Conservation (phyloP, 37 sponge, comb jelly and placozoan genomes). For the Theonella swinhoei region DNA sequence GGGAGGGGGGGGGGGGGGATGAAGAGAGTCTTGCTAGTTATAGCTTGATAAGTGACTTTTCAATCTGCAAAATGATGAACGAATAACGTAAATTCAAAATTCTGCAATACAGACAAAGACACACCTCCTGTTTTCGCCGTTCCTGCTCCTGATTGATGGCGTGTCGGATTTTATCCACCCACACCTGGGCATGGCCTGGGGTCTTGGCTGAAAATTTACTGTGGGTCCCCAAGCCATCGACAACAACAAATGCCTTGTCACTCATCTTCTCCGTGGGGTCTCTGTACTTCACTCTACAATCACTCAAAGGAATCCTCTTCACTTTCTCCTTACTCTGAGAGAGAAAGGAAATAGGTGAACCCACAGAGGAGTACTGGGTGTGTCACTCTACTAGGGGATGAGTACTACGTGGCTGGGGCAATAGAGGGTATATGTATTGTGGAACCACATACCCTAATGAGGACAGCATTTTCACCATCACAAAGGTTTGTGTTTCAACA, state of each 20-base stretch:
- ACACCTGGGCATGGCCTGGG: conserved; percentile 9
- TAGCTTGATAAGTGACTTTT: conserved; percentile 8
- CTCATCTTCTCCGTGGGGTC: conserved; percentile 40
- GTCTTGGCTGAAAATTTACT: conserved; percentile 37
- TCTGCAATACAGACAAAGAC: neutral
- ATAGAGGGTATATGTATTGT: too few relatives aligned
- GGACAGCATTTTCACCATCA: too few relatives aligned
- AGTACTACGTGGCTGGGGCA: too few relatives aligned
- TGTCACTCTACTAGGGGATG: neutral
- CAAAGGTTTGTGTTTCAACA: conserved; percentile 4
- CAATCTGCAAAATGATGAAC: neutral
- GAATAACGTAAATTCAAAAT: neutral
- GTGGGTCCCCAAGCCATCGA: conserved; percentile 34
- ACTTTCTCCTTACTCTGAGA: conserved; percentile 2
- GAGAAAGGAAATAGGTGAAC: neutral
- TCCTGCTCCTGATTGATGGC: conserved; percentile 55
- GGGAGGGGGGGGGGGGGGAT: too few relatives aligned
- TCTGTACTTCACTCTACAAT: conserved; percentile 41
- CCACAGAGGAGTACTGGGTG: neutral
- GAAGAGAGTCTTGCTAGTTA: too few relatives aligned
- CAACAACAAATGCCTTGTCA: conserved; percentile 56
- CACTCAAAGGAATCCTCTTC: neutral
- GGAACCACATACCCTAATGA: too few relatives aligned
- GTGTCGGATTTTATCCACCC: conserved; percentile 48
- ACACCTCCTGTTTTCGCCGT: conserved; percentile 28